Evolutionary conservation across 2,797 vertebrate genomes (phyloP), one percentile per base, ranked within the genome.

Genomic region (Alectoris magna): DNA sequence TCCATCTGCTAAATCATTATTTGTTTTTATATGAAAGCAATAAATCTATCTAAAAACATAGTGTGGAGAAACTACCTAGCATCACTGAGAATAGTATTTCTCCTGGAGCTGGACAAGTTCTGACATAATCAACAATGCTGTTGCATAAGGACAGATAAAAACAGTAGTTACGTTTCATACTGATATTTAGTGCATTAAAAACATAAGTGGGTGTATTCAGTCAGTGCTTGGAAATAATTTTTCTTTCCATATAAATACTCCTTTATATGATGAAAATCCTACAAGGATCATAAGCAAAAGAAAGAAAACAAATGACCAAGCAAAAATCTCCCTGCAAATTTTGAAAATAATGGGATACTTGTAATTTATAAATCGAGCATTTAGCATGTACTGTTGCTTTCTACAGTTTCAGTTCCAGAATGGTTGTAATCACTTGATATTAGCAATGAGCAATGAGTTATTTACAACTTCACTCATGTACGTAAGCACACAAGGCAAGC

Each of bases 61-160:
- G 8, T 8, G 26, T 18, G 24, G 62, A 71, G 79, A 79, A 83
- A 15, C 26, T 36, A 59, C 6, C 15, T 44, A 71, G 55, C 55
- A 77, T 21, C 63, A 79, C 15, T 80, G 58, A 43, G 59, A 66
- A 53, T 10, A 38, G 41, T 67, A 79, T 64, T 76, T 24, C 9
- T 91, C 26, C 11, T 21, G 55, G 38, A 91, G 38, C 9, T 46
- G 66, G 78, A 75, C 41, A 77, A 68, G 18, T 71, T 88, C 56
- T 72, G 64, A 49, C 75, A 41, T 41, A 87, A 76, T 60, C 43
- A 58, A 29, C 66, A 82, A 53, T n/a, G 72, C 48, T 92, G 71
- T 49, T 90, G 74, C 64, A 27, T 43, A 93, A 90, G 23, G 70
- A 88, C n/a, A 95, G 58, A 68, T 46, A 48, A 9, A 70, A 84